phyloP scores from a whole-genome alignment of 2,113 vertebrate genomes.

The Spilogale gracilis region DNA sequence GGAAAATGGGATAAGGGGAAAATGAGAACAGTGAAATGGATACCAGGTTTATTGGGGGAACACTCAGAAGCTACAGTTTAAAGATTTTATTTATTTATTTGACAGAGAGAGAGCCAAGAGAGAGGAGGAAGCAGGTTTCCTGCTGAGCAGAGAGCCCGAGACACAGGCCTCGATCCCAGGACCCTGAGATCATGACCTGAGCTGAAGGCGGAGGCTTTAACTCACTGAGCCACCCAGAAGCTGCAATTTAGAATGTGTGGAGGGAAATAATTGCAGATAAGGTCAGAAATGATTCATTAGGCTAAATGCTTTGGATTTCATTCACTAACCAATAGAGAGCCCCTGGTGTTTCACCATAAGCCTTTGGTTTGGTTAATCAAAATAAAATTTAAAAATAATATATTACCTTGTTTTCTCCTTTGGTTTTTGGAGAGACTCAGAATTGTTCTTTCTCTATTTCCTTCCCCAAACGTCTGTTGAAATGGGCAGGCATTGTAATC shows the following conservation, averaged over 20 bases:
- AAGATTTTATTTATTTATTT: no score
- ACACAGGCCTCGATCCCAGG: no score
- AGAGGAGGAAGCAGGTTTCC: no score
- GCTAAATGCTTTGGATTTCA: conserved; percentile 65
- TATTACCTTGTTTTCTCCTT: conserved; percentile 57
- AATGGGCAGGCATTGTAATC: conserved; percentile 83
- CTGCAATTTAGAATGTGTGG: neutral
- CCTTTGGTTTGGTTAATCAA: conserved; percentile 58
- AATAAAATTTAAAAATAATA: conserved; percentile 33
- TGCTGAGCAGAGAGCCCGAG: no score
- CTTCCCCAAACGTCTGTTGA: conserved; percentile 71
- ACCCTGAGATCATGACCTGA: no score
- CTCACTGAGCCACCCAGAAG: neutral
- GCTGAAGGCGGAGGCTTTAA: no score
- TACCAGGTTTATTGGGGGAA: neutral
- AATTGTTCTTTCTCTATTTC: conserved; percentile 73
- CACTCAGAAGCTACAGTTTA: conserved; percentile 34
- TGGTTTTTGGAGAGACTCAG: conserved; percentile 64
- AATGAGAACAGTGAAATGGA: neutral
- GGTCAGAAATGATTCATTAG: conserved; percentile 48
- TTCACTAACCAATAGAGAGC: conserved; percentile 61
- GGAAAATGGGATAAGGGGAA: neutral
- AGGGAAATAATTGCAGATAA: conserved; percentile 61
- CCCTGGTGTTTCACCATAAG: conserved; percentile 59
- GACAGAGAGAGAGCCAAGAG: no score